Conservation (phyloP, 2,888 invertebrate species). For the Drosophila gaucha region DNA sequence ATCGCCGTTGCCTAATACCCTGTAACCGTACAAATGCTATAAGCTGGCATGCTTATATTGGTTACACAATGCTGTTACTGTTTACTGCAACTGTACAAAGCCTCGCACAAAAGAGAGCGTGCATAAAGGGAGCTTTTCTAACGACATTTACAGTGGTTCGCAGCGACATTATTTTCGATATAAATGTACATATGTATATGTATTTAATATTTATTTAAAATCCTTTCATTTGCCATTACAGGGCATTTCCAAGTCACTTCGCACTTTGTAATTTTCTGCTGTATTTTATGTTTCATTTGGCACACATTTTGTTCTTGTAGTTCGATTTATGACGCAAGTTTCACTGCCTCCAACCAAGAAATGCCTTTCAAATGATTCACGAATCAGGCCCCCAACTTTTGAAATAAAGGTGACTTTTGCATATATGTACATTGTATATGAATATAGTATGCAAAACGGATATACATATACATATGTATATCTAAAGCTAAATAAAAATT, state of each 20-base stretch:
- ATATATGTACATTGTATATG: no score
- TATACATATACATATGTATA: no score
- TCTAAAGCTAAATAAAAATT: conserved; percentile 2
- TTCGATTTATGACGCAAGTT: conserved; percentile 70
- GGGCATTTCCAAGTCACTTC: conserved; percentile 10
- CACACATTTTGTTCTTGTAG: conserved; percentile 64
- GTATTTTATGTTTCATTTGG: conserved; percentile 62
- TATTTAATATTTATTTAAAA: no score
- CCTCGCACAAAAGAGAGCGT: conserved; percentile 5
- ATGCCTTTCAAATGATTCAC: conserved; percentile 57
- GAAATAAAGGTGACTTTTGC: conserved; percentile 7
- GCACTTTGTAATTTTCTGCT: background rate
- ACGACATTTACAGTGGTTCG: background rate
- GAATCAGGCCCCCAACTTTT: conserved; percentile 19
- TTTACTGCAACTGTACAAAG: conserved; percentile 4
- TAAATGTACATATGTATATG: background rate
- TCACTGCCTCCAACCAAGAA: conserved; percentile 35
- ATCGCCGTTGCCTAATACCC: conserved; percentile 44
- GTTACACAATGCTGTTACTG: background rate
- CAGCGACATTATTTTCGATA: background rate
- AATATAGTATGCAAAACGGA: no score
- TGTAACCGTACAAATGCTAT: conserved; percentile 13
- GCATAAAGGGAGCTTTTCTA: background rate
- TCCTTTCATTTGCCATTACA: background rate
- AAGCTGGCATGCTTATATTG: conserved; percentile 1